These are phyloP conservation scores for Hemiscyllium ocellatum DNA, from an alignment of 2,113 vertebrate species.

Conservation along the genomic window DNA sequence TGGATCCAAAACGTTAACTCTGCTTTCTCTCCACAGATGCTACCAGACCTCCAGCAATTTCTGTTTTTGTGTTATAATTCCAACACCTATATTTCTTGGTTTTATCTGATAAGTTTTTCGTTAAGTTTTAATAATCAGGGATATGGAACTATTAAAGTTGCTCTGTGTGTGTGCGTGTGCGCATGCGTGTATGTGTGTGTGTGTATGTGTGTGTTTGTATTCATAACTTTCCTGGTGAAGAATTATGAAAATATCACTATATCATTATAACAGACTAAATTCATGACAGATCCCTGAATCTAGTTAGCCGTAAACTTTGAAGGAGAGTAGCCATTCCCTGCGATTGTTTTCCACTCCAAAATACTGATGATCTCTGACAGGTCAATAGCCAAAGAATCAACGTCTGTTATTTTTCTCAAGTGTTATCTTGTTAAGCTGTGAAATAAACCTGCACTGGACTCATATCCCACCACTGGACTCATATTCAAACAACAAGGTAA, in stretches of 20 bases:
- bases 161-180: too few species aligned
- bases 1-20: too few species aligned
- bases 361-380: background rate
- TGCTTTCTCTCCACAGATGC: too few species aligned
- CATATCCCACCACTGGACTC: background rate
- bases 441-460: background rate
- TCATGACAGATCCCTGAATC: background rate
- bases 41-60: too few species aligned
- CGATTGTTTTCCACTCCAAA: background rate
- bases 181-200: too few species aligned
- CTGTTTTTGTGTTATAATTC: too few species aligned
- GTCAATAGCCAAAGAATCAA: background rate
- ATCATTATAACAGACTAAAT: background rate
- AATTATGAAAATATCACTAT: background rate
- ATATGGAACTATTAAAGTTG: too few species aligned
- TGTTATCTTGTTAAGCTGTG: background rate
- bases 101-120: too few species aligned
- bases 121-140: too few species aligned
- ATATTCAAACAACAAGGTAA: background rate
- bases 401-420: background rate
- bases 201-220: too few species aligned
- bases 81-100: too few species aligned
- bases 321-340: background rate
- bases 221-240: constrained; percentile 5
- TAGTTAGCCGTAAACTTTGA: background rate